Conservation (phyloP, 2,888 invertebrate species). For the Julus scandinavius region DNA sequence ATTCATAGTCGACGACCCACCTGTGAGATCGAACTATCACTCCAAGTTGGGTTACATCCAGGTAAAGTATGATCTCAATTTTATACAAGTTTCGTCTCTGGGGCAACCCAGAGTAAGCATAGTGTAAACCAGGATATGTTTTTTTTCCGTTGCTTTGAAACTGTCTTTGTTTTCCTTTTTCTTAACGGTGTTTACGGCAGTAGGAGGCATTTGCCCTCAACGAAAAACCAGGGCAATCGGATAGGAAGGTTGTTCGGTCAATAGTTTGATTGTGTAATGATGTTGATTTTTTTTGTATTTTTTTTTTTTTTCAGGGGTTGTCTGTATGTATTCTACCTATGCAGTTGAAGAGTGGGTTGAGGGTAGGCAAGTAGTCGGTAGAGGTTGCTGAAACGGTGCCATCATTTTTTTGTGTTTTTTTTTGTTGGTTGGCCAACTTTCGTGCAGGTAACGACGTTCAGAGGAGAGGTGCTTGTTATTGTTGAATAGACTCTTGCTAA, state of each 20-base stretch:
- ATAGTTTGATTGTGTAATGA: slow-evolving; percentile 13
- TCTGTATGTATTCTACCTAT: not conserved
- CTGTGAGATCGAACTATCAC: too few relatives aligned
- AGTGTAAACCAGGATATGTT: slow-evolving; percentile 21
- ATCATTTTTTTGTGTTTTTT: not conserved
- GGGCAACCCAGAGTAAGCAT: not conserved
- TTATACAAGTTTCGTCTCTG: not conserved
- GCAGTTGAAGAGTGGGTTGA: not conserved
- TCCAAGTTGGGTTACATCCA: too few relatives aligned
- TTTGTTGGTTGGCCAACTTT: not conserved
- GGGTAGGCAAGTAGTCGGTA: not conserved
- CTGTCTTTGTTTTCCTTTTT: not conserved
- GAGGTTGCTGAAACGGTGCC: slow-evolving; percentile 37
- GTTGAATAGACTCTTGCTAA: not conserved
- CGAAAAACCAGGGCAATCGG: slow-evolving; percentile 40
- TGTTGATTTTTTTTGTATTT: not conserved
- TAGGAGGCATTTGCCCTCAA: not conserved
- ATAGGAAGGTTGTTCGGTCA: slow-evolving; percentile 52
- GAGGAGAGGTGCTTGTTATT: not conserved
- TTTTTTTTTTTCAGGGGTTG: not conserved
- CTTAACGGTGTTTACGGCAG: not conserved
- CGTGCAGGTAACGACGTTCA: not conserved
- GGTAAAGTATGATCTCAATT: too few relatives aligned
- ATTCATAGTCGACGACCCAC: too few relatives aligned
- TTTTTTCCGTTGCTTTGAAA: not conserved